Conservation (phyloP, 1,140 invertebrate genomes). For the Chironomus striatipennis region DNA sequence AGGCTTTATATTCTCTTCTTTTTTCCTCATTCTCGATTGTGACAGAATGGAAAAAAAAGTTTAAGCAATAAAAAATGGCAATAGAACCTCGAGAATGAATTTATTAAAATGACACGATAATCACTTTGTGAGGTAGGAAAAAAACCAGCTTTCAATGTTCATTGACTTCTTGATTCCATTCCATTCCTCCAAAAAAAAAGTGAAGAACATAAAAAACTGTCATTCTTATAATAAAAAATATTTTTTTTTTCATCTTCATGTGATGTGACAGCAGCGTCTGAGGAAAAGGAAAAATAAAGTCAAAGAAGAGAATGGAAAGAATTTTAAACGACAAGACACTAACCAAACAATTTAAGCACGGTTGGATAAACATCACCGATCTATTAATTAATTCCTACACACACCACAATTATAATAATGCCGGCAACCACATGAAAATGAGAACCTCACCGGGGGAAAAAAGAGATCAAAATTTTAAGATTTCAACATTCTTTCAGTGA, state of each 20-base stretch:
- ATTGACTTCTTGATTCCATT: neutral
- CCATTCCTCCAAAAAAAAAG: neutral
- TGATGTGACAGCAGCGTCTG: neutral
- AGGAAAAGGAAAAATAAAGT: neutral
- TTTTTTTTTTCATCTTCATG: neutral
- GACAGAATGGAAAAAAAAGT: no score
- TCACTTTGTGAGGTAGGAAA: slow-evolving; percentile 10
- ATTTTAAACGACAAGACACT: no score
- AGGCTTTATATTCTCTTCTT: no score
- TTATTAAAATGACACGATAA: slow-evolving; percentile 10
- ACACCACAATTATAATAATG: slow-evolving; percentile 14
- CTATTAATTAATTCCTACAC: slow-evolving; percentile 14
- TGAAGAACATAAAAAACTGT: neutral
- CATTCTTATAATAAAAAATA: neutral
- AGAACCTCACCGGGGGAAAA: neutral
- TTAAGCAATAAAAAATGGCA: neutral
- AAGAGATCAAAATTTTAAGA: neutral
- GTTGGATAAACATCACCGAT: slow-evolving; percentile 7
- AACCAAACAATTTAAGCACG: neutral
- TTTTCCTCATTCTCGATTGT: no score
- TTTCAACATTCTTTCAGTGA: no score
- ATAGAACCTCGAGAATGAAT: slow-evolving; percentile 1
- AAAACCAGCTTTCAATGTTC: slow-evolving; percentile 1
- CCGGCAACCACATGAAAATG: neutral
- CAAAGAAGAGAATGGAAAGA: no score